phyloP scores from a whole-genome alignment of 2,113 vertebrate genomes.

The Engraulis encrasicolus region DNA sequence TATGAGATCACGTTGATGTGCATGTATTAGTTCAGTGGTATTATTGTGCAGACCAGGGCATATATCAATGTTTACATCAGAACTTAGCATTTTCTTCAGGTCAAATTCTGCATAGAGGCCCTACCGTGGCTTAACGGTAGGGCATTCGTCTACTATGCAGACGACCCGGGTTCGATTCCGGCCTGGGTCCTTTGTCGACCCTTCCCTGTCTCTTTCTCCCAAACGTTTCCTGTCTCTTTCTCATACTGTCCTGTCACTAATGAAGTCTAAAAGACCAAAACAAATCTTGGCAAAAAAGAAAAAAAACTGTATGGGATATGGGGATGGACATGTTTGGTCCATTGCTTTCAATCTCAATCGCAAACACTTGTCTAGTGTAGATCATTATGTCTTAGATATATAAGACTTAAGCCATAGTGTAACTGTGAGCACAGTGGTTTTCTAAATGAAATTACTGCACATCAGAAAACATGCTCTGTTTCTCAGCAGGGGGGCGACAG shows the following conservation, averaged over 20 bases:
- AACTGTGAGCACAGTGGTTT: background rate
- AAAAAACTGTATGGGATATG: no score
- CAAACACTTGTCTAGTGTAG: background rate
- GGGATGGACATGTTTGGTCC: background rate
- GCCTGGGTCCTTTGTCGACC: no score
- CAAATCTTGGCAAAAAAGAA: no score
- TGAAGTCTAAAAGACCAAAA: no score
- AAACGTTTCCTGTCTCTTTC: no score
- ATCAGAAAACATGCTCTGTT: constrained; percentile 13
- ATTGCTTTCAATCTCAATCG: background rate
- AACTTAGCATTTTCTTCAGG: background rate
- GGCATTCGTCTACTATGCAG: no score
- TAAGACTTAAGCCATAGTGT: background rate
- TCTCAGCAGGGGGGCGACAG: background rate
- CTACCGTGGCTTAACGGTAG: no score
- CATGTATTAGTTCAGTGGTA: background rate
- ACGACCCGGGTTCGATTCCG: no score
- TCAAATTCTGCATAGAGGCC: no score
- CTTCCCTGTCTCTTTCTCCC: no score
- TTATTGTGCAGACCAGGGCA: background rate
- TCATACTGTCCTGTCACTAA: no score
- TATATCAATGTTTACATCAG: background rate
- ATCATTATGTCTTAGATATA: background rate
- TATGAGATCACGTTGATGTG: background rate
- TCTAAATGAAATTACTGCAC: constrained; percentile 20